Evolutionary conservation across 2,888 invertebrate genomes (phyloP), one percentile per base, ranked within the genome.

Genomic region (Venusia cambrica): DNA sequence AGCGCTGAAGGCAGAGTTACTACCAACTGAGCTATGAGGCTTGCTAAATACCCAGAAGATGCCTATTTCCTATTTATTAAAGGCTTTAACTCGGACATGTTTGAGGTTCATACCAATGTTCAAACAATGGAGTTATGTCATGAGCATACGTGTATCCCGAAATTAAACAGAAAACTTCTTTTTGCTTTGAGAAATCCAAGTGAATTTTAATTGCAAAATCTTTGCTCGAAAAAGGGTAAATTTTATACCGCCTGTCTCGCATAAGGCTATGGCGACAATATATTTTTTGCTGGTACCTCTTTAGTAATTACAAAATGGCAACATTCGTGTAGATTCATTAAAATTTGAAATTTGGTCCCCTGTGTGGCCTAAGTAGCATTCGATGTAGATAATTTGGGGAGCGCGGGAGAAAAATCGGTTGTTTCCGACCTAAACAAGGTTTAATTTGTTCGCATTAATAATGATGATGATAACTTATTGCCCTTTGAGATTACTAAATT

Each of bases 391-490:
- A 75, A 81, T 81, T 85, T 78, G 66, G 64, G 45, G 62, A 57
- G 49, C 62, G 70, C 71, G 68, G 54, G 68, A 76, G 76, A 83
- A 83, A 83, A 79, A 80, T 78, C 57, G 70, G 57, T 41, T 48
- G 60, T 61, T 54, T 58, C 57, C 57, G 45, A 54, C 77, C 77
- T 77, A 74, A 68, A 74, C 73, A 69, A 69, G 67, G 62, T 68
- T 80, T 81, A 81, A 85, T 83, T 81, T 77, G 76, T 62, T 57
- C 51, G 52, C 73, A 80, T 85, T 83, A 77, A 79, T 80, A 75
- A 75, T 68, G 65, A 73, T 73, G 68, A 81, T 72, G 70, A 69
- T 69, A 63, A 76, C 58, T 59, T 63, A 69, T 71, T 57, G 62
- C 65, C 62, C 59, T 66, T 51, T 42, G 57, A 47, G 48, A 46